phyloP scores from a whole-genome alignment of 2,113 vertebrate species.

The Porphyrio hochstetteri region DNA sequence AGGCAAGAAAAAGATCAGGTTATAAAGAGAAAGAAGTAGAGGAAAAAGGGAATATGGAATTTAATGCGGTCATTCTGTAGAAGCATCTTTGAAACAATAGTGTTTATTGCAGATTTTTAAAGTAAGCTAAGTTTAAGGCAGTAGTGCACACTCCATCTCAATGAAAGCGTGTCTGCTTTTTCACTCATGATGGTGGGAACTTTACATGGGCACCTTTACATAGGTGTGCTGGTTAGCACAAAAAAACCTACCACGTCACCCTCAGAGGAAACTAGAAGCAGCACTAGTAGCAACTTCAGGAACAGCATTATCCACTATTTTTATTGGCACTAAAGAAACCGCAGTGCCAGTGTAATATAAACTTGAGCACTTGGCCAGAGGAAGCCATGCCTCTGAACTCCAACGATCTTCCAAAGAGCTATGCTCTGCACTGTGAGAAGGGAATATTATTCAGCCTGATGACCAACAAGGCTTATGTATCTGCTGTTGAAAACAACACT shows the following conservation, averaged over 20 bases:
- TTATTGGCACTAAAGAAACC: neutral
- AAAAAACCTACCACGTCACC: neutral
- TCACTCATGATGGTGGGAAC: neutral
- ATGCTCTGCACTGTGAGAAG: neutral
- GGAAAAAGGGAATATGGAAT: neutral
- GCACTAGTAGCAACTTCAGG: neutral
- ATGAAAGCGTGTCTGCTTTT: neutral
- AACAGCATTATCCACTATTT: neutral
- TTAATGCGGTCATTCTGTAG: neutral
- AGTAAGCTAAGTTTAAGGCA: neutral
- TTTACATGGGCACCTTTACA: neutral
- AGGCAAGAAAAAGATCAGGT: accelerated
- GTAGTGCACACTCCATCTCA: neutral
- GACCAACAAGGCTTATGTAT: neutral
- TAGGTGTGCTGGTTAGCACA: neutral
- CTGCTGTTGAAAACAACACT: neutral
- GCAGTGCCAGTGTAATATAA: neutral
- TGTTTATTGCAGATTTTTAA: neutral
- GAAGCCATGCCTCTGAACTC: neutral
- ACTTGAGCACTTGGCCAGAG: neutral
- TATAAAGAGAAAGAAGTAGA: neutral
- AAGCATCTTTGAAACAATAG: neutral
- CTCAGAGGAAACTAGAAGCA: neutral
- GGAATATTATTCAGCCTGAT: neutral
- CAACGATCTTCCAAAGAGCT: neutral